Evolutionary conservation across 2,888 invertebrate species (phyloP).

Genomic region (Polyploca ridens): DNA sequence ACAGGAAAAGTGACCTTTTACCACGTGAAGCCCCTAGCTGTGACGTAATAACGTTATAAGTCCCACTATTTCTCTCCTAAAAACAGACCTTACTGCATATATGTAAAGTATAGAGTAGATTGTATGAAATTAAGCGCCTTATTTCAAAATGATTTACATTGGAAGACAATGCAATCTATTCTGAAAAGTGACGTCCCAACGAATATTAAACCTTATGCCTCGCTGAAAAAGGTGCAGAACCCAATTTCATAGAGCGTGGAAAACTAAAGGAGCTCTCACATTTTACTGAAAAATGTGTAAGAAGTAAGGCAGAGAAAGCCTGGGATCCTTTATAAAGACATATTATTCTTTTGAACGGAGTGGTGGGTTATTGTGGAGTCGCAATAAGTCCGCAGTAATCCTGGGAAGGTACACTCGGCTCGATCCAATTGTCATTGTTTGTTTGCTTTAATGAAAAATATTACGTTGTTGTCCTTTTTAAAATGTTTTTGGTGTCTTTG

Average conservation of each 20-base stretch:
- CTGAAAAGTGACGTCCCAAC: slow-evolving; percentile 37
- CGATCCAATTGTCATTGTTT: slow-evolving; percentile 78
- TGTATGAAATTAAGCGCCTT: slow-evolving; percentile 50
- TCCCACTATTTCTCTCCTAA: slow-evolving; percentile 22
- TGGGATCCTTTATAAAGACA: slow-evolving; percentile 81
- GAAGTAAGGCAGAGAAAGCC: slow-evolving; percentile 78
- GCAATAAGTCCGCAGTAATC: slow-evolving; percentile 78
- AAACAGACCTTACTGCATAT: slow-evolving; percentile 34
- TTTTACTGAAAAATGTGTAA: slow-evolving; percentile 82
- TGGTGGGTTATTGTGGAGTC: slow-evolving; percentile 67
- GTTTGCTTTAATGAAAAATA: slow-evolving; percentile 80
- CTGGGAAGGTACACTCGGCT: slow-evolving; percentile 64
- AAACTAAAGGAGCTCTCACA: slow-evolving; percentile 73
- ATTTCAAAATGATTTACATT: slow-evolving; percentile 73
- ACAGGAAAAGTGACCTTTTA: slow-evolving; percentile 67
- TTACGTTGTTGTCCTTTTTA: slow-evolving; percentile 68
- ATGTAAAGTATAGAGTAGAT: slow-evolving; percentile 44
- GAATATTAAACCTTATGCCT: slow-evolving; percentile 32
- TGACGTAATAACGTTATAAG: slow-evolving; percentile 37
- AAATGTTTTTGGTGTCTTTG: slow-evolving; percentile 51
- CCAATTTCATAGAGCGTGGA: slow-evolving; percentile 24
- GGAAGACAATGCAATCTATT: slow-evolving; percentile 82
- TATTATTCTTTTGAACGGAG: slow-evolving; percentile 82
- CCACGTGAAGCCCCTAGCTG: slow-evolving; percentile 57
- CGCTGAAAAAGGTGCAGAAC: slow-evolving; percentile 41